These are phyloP conservation scores for Hemaris fuciformis DNA, from an alignment of 2,888 invertebrate genomes.

Conservation along the genomic window DNA sequence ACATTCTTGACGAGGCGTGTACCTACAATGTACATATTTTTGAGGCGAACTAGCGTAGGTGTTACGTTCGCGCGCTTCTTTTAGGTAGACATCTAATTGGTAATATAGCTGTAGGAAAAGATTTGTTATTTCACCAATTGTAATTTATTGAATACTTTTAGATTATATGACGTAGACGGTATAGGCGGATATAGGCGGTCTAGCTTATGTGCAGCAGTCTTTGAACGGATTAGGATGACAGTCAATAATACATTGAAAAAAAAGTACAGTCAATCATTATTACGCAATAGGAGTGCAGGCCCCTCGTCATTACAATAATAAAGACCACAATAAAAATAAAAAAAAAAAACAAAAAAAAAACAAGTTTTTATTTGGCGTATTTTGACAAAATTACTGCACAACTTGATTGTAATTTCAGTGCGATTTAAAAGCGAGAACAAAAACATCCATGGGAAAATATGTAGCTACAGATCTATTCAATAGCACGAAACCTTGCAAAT, in stretches of 20 bases:
- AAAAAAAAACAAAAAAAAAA: not conserved
- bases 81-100: not conserved
- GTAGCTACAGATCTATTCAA: not conserved
- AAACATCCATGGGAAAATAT: constrained; percentile 3
- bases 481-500: not conserved
- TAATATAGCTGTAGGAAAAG: not conserved
- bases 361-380: not conserved
- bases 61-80: not conserved
- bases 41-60: not conserved
- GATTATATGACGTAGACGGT: too few relatives aligned
- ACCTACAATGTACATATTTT: not conserved
- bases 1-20: not conserved
- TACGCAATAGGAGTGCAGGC: too few relatives aligned
- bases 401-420: not conserved
- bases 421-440: not conserved
- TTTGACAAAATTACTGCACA: not conserved
- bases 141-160: not conserved
- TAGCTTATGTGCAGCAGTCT: too few relatives aligned
- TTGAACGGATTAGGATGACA: too few relatives aligned
- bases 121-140: not conserved
- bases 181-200: too few relatives aligned
- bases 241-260: too few relatives aligned
- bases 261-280: too few relatives aligned
- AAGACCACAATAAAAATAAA: too few relatives aligned
- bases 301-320: too few relatives aligned